Evolutionary conservation across 2,888 invertebrate species (phyloP).

Genomic region (Prosopocoilus inquinatus): DNA sequence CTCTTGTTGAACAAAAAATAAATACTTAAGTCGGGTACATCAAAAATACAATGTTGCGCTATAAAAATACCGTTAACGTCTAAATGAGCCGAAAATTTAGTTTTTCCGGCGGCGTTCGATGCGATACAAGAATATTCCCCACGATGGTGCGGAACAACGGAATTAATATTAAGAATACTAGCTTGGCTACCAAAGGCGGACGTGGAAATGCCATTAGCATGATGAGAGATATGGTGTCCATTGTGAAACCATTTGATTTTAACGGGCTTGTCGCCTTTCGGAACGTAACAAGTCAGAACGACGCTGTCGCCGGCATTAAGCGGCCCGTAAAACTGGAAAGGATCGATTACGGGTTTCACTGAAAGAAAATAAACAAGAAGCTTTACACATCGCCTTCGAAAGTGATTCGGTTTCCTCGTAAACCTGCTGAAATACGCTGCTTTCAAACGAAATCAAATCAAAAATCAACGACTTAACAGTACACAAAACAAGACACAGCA

Average conservation of each 20-base stretch:
- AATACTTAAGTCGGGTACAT: not conserved
- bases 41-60: not conserved
- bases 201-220: slow-evolving; percentile 42
- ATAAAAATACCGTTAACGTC: slow-evolving; percentile 54
- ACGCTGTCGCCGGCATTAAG: slow-evolving; percentile 72
- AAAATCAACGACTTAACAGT: no score
- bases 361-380: slow-evolving; percentile 36
- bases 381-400: no score
- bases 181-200: slow-evolving; percentile 44
- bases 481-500: no score
- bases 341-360: slow-evolving; percentile 62
- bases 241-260: slow-evolving; percentile 71
- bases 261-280: slow-evolving; percentile 72
- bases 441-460: no score
- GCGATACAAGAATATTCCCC: slow-evolving; percentile 58
- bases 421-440: no score
- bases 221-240: slow-evolving; percentile 51
- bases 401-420: no score
- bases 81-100: slow-evolving; percentile 40
- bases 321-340: slow-evolving; percentile 63
- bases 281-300: slow-evolving; percentile 67
- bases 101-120: slow-evolving; percentile 56
- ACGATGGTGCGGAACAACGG: slow-evolving; percentile 52
- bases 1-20: not conserved
- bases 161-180: slow-evolving; percentile 55